Conservation (phyloP, 2,888 invertebrate species). For the Epistrophella euchroma region DNA sequence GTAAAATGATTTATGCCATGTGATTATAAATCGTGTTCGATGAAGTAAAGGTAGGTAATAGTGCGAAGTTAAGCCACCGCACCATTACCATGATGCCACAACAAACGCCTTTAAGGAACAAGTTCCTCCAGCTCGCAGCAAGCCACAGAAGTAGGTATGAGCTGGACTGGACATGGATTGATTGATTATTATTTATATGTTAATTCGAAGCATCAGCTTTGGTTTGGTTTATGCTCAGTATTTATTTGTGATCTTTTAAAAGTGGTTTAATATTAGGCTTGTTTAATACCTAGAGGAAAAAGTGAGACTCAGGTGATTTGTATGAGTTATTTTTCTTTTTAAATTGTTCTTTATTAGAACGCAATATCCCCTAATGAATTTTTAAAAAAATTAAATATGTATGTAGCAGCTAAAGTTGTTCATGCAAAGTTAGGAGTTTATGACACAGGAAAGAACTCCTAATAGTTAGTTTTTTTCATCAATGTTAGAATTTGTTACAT, state of each 20-base stretch:
- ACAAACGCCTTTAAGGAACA: constrained; percentile 6
- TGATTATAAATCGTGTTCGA: constrained; percentile 33
- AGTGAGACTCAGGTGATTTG: neutral
- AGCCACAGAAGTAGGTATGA: neutral
- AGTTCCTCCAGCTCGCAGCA: constrained; percentile 3
- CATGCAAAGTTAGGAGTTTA: too few relatives aligned
- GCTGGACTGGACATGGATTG: constrained; percentile 27
- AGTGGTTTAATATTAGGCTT: constrained; percentile 29
- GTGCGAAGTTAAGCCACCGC: constrained; percentile 26
- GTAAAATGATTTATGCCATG: constrained; percentile 63
- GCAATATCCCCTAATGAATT: too few relatives aligned
- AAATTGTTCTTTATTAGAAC: too few relatives aligned
- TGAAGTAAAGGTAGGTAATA: constrained; percentile 33
- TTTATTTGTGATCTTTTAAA: constrained; percentile 25
- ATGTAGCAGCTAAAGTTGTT: too few relatives aligned
- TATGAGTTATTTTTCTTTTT: too few relatives aligned
- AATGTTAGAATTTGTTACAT: too few relatives aligned
- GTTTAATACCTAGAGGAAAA: neutral
- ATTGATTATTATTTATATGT: constrained; percentile 57
- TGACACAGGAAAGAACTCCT: too few relatives aligned
- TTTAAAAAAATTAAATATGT: too few relatives aligned
- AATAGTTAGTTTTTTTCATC: too few relatives aligned
- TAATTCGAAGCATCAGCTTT: constrained; percentile 17
- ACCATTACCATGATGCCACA: neutral
- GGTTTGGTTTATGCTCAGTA: constrained; percentile 49